Evolutionary conservation across 1,140 invertebrate species (phyloP), one percentile per base, ranked within the genome.

Genomic region (Calliopsis andreniformis): DNA sequence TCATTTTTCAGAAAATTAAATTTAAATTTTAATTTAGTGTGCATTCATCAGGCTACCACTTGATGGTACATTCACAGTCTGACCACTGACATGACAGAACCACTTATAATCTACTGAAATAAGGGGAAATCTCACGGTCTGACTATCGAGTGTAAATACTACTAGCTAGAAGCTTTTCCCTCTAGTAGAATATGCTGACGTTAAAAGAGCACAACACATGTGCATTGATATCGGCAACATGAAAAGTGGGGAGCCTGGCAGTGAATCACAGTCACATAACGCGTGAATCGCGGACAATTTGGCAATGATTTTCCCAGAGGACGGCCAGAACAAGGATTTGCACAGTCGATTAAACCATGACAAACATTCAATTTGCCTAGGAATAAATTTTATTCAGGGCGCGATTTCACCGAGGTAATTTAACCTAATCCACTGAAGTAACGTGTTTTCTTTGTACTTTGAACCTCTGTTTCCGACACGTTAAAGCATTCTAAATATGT

Each of bases 361-460:
- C 63, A 72, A 80, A 80, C 70, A 67, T 79, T 69, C 79, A 79
- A 75, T 79, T 82, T 69, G 61, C 56, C 51, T 30, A 23, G 45
- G 45, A 68, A 64, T 64, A 56, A 72, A 53, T 66, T 75, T 35
- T 20, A 67, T 75, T 75, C 71, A 18, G 51, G 20, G 56, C 68
- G 62, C 47, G 39, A 30, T 28, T 45, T 55, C 63, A 12, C 51
- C 39, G 18, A 20, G 49, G 28, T 23, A 28, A 49, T 63, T 72
- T 42, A 10, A 42, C 69, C 42, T 47, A 67, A 75, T 67, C 51
- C 30, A 7, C 8, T 16, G 32, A 45, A 47, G 30, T 39, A 51
- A 0, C 8, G 7, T n/a, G 6, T 2, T 2, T 23, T 25, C 42
- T 63, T 14, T 28, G 7, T 62, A 62, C 23, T 6, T 20, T 28